Evolutionary conservation across 2,797 vertebrate species (phyloP).

Genomic region (Sebastes iracundus): DNA sequence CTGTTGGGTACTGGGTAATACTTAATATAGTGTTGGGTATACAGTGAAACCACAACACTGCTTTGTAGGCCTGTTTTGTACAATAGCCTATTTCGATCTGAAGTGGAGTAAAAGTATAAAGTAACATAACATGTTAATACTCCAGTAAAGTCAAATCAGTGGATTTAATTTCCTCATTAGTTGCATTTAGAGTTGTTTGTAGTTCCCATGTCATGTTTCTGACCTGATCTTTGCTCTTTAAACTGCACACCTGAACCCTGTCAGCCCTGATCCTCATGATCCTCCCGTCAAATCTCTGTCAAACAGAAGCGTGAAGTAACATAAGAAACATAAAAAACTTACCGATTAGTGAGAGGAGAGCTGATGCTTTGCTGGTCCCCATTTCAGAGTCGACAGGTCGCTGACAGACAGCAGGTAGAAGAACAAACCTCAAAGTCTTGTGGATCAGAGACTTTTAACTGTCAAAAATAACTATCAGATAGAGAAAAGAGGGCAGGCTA

Average conservation of each 20-base stretch:
- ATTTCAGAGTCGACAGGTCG: slow-evolving; percentile 28
- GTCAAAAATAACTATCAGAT: not conserved
- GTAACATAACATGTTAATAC: no score
- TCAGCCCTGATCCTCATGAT: no score
- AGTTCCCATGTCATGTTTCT: no score
- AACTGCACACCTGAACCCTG: no score
- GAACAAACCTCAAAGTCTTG: not conserved
- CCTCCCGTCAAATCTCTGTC: no score
- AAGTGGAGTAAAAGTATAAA: no score
- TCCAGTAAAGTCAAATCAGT: no score
- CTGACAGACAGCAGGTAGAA: not conserved
- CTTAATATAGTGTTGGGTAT: not conserved
- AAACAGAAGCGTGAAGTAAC: not conserved
- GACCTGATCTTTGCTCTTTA: no score
- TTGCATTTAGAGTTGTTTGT: no score
- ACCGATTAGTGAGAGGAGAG: slow-evolving; percentile 56
- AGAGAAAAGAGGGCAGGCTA: not conserved
- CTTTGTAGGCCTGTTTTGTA: not conserved
- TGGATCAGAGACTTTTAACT: not conserved
- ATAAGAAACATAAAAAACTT: not conserved
- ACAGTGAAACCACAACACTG: not conserved
- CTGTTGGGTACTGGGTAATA: no score
- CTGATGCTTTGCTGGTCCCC: slow-evolving; percentile 32
- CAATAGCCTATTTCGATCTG: no score
- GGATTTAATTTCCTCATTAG: no score